Percentiles rank a stretch among this genome's conserved stretches.
These are phyloP conservation scores for Gambusia yucatana DNA, from an alignment of 2,797 vertebrate species.

Conservation along the genomic window DNA sequence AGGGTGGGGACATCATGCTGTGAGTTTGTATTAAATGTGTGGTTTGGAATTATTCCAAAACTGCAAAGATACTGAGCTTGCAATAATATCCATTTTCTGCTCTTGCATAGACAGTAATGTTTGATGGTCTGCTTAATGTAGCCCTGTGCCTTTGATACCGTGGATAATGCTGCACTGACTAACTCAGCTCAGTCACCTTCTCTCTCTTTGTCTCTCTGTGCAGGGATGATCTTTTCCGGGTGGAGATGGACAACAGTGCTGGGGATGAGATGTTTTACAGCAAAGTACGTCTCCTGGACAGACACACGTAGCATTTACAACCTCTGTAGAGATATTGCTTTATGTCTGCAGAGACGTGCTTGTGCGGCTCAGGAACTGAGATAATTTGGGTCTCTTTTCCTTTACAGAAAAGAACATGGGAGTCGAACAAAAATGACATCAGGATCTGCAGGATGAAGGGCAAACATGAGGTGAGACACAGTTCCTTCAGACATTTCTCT, in stretches of 20 bases:
- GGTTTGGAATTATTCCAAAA: slow-evolving; percentile 45
- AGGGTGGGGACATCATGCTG: not conserved
- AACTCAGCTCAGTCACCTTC: slow-evolving; percentile 16
- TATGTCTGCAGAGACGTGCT: not conserved
- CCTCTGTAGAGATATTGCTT: slow-evolving; percentile 4
- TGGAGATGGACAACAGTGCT: slow-evolving; percentile 89
- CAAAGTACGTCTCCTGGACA: slow-evolving; percentile 80
- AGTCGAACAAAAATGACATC: slow-evolving; percentile 93
- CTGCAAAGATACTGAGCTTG: slow-evolving; percentile 18
- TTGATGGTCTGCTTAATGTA: slow-evolving; percentile 23
- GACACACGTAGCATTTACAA: slow-evolving; percentile 10
- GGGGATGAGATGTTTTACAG: slow-evolving; percentile 91
- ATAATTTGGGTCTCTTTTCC: slow-evolving; percentile 19
- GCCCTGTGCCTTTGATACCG: slow-evolving; percentile 14
- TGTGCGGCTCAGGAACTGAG: slow-evolving; percentile 23
- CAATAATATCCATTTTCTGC: slow-evolving; percentile 18
- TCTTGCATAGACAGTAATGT: slow-evolving; percentile 18
- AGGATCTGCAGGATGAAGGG: slow-evolving; percentile 96
- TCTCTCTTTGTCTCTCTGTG: slow-evolving; percentile 19
- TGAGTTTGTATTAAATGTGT: slow-evolving; percentile 20
- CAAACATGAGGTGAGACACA: slow-evolving; percentile 88
- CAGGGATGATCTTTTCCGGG: slow-evolving; percentile 93
- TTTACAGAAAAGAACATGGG: slow-evolving; percentile 91
- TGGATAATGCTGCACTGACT: slow-evolving; percentile 32
- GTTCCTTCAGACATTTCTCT: not conserved